Evolutionary conservation across 2,888 invertebrate genomes (phyloP).

Genomic region (Xanthia togata): DNA sequence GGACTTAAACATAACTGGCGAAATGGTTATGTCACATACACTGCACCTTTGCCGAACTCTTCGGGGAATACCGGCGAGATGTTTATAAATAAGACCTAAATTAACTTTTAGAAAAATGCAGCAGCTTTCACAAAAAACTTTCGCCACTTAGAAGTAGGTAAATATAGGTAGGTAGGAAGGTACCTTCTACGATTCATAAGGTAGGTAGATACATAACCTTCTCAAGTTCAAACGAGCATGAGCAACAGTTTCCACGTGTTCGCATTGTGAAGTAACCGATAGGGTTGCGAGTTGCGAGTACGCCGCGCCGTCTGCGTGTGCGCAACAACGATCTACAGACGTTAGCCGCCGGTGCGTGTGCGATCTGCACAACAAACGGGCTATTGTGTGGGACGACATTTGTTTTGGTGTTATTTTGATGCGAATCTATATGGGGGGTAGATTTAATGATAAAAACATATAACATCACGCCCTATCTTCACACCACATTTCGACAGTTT

Average conservation of each 20-base stretch:
- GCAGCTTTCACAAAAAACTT: neutral
- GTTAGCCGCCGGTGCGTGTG: constrained; percentile 68
- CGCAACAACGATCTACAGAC: constrained; percentile 73
- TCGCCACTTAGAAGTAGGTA: neutral
- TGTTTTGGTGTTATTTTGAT: constrained; percentile 57
- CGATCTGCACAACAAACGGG: constrained; percentile 49
- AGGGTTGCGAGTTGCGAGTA: constrained; percentile 77
- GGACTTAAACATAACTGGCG: neutral
- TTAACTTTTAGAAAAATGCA: neutral
- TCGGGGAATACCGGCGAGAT: neutral
- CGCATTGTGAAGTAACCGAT: constrained; percentile 80
- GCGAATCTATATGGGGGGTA: constrained; percentile 20
- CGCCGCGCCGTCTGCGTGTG: constrained; percentile 66
- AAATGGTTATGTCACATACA: neutral
- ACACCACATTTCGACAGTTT: neutral
- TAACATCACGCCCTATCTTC: neutral
- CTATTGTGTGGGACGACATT: constrained; percentile 50
- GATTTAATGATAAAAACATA: constrained; percentile 1
- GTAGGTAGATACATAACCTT: constrained; percentile 22
- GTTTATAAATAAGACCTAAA: neutral
- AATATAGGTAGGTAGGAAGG: neutral
- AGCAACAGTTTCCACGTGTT: constrained; percentile 77
- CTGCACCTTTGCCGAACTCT: neutral
- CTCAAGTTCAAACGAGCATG: constrained; percentile 66
- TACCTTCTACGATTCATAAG: neutral